Conservation (phyloP, 2,888 invertebrate genomes). For the Drosophila setosimentum region DNA sequence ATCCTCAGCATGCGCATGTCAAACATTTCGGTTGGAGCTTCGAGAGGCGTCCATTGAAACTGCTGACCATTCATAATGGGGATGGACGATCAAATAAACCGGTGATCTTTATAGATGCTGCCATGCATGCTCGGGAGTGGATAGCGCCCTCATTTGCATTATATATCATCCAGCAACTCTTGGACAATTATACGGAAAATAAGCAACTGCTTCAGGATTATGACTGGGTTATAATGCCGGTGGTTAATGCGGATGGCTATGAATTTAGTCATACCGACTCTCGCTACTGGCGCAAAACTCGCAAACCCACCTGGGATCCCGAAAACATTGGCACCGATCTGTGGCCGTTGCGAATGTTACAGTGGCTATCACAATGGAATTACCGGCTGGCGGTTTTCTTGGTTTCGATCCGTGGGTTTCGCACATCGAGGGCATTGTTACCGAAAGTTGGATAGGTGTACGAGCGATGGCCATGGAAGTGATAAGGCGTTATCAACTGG, state of each 20-base stretch:
- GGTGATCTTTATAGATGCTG: constrained; percentile 86
- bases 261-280: constrained; percentile 86
- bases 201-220: constrained; percentile 86
- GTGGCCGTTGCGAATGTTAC: constrained; percentile 83
- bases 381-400: constrained; percentile 86
- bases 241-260: constrained; percentile 90
- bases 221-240: constrained; percentile 89
- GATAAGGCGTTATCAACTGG: constrained; percentile 47
- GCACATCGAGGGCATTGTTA: constrained; percentile 80
- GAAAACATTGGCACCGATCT: constrained; percentile 86
- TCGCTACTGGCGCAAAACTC: constrained; percentile 87
- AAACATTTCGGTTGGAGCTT: constrained; percentile 87
- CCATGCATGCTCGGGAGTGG: constrained; percentile 89
- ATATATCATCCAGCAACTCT: constrained; percentile 87
- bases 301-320: constrained; percentile 77
- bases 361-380: constrained; percentile 86
- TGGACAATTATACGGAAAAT: constrained; percentile 85
- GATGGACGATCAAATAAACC: constrained; percentile 85
- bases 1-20: constrained; percentile 86
- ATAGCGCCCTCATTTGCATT: constrained; percentile 87
- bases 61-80: constrained; percentile 87
- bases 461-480: constrained; percentile 80
- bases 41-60: constrained; percentile 87
- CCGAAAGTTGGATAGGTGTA: constrained; percentile 87
- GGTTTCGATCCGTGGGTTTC: constrained; percentile 86